Percentiles rank a stretch among this genome's conserved stretches.
Evolutionary conservation across 2,113 vertebrate species (phyloP).

Genomic region (Lethenteron camtschaticum): DNA sequence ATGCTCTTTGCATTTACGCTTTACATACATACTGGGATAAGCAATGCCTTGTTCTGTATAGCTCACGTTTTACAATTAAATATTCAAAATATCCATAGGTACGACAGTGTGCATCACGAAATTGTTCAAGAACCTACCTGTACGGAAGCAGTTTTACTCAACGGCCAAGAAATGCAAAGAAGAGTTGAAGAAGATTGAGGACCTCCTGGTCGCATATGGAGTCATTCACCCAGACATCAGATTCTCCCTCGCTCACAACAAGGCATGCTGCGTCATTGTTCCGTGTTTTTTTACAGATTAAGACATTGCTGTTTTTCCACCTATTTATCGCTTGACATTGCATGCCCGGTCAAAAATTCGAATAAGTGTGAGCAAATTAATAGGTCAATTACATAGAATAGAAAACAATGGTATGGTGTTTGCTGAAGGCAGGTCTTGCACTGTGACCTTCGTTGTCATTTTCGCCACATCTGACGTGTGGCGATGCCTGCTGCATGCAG

Average conservation of each 20-base stretch:
- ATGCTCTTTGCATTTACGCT: not conserved
- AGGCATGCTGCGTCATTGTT: constrained; percentile 27
- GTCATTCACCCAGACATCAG: constrained; percentile 66
- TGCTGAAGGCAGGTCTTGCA: too few species aligned
- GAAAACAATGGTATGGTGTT: too few species aligned
- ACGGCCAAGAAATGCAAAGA: constrained; percentile 69
- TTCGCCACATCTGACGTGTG: too few species aligned
- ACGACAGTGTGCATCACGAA: constrained; percentile 58
- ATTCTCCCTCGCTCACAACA: constrained; percentile 60
- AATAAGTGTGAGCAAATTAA: too few species aligned
- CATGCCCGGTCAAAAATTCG: too few species aligned
- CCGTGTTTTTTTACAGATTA: not conserved
- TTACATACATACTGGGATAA: not conserved
- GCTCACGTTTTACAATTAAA: constrained; percentile 12
- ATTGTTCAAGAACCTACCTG: constrained; percentile 78
- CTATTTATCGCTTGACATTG: too few species aligned
- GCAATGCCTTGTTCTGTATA: not conserved
- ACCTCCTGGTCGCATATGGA: constrained; percentile 53
- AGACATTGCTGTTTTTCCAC: too few species aligned
- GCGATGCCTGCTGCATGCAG: constrained; percentile 40
- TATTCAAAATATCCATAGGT: constrained; percentile 28
- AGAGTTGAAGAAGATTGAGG: constrained; percentile 62
- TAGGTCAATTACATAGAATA: too few species aligned
- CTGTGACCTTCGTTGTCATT: too few species aligned
- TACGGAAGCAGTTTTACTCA: constrained; percentile 73